These are phyloP conservation scores for Chrysolina oricalcia DNA, from an alignment of 2,888 invertebrate genomes.

Conservation along the genomic window DNA sequence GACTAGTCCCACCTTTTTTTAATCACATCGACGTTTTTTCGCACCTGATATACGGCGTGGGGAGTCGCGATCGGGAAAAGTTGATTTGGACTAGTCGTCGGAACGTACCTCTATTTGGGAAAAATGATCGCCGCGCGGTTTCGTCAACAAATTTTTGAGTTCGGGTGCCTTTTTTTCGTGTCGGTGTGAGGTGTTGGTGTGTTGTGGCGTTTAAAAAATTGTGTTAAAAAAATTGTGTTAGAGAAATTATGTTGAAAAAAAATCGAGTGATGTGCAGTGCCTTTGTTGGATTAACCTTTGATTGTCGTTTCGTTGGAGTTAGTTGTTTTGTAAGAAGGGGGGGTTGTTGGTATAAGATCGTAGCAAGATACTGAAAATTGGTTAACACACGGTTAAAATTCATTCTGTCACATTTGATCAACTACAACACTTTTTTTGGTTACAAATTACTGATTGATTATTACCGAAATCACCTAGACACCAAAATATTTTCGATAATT, in stretches of 20 bases:
- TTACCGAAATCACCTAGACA: too few species aligned
- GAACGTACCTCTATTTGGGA: background rate
- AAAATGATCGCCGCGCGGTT: constrained; percentile 5
- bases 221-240: constrained; percentile 6
- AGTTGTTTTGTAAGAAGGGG: constrained; percentile 13
- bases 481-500: too few species aligned
- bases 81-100: background rate
- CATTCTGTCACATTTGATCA: too few species aligned
- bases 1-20: constrained; percentile 57
- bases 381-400: background rate
- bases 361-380: background rate
- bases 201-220: background rate
- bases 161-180: background rate
- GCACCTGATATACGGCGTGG: constrained; percentile 59
- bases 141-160: background rate
- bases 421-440: too few species aligned
- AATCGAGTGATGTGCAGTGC: constrained; percentile 16
- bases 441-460: too few species aligned
- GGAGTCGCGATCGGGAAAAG: constrained; percentile 47
- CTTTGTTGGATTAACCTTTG: constrained; percentile 16
- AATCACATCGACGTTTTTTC: constrained; percentile 60
- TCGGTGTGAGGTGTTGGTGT: constrained; percentile 4
- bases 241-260: constrained; percentile 6
- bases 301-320: constrained; percentile 24
- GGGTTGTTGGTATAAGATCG: constrained; percentile 20